A percentile compares a stretch with the other conserved stretches of the same genome.
phyloP scores from a whole-genome alignment of 2,888 invertebrate species.

The Scaptomyza cyrtandrae region DNA sequence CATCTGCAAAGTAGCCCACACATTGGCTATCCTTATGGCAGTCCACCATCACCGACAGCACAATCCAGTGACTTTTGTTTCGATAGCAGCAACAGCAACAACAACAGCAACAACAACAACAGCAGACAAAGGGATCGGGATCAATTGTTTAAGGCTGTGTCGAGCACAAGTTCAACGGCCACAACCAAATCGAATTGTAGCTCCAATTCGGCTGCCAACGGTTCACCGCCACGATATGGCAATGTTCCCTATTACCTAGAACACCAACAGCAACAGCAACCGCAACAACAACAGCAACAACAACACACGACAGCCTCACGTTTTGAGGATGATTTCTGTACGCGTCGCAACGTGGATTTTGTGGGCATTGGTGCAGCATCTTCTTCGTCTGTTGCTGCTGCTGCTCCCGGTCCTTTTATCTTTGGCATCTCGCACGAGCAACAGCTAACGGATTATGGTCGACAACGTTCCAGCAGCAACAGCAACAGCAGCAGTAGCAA shows the following conservation, averaged over 20 bases:
- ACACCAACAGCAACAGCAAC: neutral
- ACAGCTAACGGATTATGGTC: conserved; percentile 61
- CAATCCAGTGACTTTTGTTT: conserved; percentile 81
- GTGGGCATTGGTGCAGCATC: conserved; percentile 27
- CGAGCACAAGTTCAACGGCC: conserved; percentile 36
- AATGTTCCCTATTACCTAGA: conserved; percentile 20
- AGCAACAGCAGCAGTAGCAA: conserved; percentile 8
- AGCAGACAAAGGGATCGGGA: conserved; percentile 40
- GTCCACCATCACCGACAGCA: conserved; percentile 83
- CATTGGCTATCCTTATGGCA: conserved; percentile 84
- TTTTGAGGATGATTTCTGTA: conserved; percentile 83
- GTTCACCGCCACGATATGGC: conserved; percentile 49
- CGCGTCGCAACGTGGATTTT: conserved; percentile 74
- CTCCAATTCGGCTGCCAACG: conserved; percentile 40
- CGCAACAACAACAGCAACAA: conserved; percentile 2
- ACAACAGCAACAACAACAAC: conserved; percentile 26
- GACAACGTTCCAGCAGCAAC: conserved; percentile 25
- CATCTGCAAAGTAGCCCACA: conserved; percentile 83
- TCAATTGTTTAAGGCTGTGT: conserved; percentile 34
- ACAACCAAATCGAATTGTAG: conserved; percentile 59
- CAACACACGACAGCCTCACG: conserved; percentile 60
- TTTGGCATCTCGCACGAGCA: conserved; percentile 86
- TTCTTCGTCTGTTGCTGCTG: neutral
- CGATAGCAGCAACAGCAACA: conserved; percentile 44
- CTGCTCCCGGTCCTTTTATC: conserved; percentile 86